Conservation (phyloP, 1,140 invertebrate species). For the Daktulosphaira vitifoliae region DNA sequence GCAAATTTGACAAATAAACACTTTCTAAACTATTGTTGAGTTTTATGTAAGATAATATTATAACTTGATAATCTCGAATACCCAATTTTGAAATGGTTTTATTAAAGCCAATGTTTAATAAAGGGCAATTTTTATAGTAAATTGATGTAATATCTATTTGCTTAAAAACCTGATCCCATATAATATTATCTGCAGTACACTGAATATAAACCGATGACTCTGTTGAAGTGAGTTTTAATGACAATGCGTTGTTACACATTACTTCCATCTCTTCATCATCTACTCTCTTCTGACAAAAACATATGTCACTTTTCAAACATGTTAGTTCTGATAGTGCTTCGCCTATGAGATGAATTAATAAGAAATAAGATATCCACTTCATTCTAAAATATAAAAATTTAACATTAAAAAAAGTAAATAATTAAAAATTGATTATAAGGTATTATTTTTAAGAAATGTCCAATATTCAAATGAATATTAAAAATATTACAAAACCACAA, state of each 20-base stretch:
- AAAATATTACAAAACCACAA: too few species aligned
- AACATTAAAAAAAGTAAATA: too few species aligned
- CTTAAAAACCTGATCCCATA: slow-evolving; percentile 4
- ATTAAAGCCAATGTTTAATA: neutral
- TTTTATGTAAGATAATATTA: neutral
- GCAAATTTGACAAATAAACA: slow-evolving; percentile 9
- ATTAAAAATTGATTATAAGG: too few species aligned
- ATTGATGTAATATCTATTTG: slow-evolving; percentile 1
- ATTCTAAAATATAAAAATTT: slow-evolving; percentile 18
- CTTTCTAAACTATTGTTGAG: neutral
- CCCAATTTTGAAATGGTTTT: slow-evolving; percentile 9
- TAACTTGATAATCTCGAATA: neutral
- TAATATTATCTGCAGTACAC: neutral
- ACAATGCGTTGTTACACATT: neutral
- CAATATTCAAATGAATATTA: too few species aligned
- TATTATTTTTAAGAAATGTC: too few species aligned
- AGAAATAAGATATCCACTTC: neutral
- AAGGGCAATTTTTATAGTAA: neutral
- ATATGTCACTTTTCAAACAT: neutral
- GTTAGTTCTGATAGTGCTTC: neutral
- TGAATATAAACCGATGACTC: neutral
- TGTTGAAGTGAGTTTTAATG: neutral
- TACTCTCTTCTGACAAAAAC: neutral
- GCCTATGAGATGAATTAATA: neutral
- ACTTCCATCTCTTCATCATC: slow-evolving; percentile 7